Evolutionary conservation across 1,140 invertebrate genomes (phyloP).

Genomic region (Coptotermes formosanus): DNA sequence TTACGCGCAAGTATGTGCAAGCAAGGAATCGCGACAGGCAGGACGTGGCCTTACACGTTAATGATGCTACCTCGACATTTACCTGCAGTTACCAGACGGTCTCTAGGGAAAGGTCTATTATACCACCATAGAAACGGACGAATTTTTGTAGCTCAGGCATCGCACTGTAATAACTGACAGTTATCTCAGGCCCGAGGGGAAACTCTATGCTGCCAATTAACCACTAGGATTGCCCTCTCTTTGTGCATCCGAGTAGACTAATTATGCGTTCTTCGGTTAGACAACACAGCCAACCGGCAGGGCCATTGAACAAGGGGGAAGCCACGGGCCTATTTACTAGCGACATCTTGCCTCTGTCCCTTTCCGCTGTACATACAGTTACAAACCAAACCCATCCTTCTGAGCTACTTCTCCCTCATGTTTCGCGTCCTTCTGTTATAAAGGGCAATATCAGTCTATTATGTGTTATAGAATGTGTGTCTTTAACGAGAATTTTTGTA

Average conservation of each 20-base stretch:
- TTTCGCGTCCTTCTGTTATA: background rate
- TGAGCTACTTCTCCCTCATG: background rate
- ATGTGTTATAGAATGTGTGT: background rate
- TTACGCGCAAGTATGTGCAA: too few species aligned
- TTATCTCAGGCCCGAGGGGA: background rate
- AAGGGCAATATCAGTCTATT: background rate
- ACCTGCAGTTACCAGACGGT: too few species aligned
- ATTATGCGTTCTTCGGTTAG: background rate
- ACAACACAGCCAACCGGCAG: background rate
- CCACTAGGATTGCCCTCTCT: background rate
- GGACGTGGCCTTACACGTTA: too few species aligned
- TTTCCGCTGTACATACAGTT: background rate
- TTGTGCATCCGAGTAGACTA: background rate
- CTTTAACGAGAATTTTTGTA: background rate
- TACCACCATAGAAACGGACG: too few species aligned
- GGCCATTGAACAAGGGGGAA: background rate
- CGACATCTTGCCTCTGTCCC: background rate
- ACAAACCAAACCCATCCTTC: background rate
- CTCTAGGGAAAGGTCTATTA: too few species aligned
- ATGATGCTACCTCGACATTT: too few species aligned
- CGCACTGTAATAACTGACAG: background rate
- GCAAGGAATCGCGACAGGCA: too few species aligned
- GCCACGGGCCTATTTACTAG: background rate
- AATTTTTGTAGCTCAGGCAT: too few species aligned
- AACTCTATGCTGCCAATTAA: background rate